phyloP scores from a whole-genome alignment of 2,113 vertebrate genomes.

The Lampris incognitus region DNA sequence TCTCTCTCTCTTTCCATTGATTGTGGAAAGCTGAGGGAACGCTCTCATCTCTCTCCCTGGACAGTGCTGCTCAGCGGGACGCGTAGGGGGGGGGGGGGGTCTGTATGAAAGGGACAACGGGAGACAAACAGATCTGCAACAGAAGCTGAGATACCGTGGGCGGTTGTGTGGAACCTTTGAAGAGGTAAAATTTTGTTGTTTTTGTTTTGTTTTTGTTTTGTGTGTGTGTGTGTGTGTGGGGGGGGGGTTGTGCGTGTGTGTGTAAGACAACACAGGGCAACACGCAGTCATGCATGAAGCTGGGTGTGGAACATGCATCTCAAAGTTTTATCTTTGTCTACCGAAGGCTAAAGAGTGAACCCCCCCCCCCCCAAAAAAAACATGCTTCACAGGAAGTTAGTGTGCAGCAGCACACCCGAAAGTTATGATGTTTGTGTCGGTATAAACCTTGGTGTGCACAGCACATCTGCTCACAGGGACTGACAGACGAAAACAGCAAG shows the following conservation, averaged over 20 bases:
- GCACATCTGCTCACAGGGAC: neutral
- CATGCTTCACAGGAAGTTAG: neutral
- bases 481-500: neutral
- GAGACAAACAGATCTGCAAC: slow-evolving; percentile 14
- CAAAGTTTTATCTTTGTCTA: neutral
- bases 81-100: neutral
- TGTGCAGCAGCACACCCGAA: neutral
- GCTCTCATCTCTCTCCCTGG: slow-evolving; percentile 59
- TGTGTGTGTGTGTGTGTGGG: no score
- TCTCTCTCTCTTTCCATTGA: slow-evolving; percentile 57
- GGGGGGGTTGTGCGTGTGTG: no score
- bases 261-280: no score
- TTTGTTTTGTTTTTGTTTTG: no score
- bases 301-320: no score
- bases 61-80: slow-evolving; percentile 48
- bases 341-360: neutral
- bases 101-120: slow-evolving; percentile 18
- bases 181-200: neutral
- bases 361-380: neutral
- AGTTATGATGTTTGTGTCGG: neutral
- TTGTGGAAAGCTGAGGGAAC: slow-evolving; percentile 61
- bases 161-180: neutral
- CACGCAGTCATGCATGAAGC: no score
- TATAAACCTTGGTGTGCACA: neutral
- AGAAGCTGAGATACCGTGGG: neutral